These are phyloP conservation scores for Symphodus melops DNA, from an alignment of 2,113 vertebrate species.

Conservation along the genomic window DNA sequence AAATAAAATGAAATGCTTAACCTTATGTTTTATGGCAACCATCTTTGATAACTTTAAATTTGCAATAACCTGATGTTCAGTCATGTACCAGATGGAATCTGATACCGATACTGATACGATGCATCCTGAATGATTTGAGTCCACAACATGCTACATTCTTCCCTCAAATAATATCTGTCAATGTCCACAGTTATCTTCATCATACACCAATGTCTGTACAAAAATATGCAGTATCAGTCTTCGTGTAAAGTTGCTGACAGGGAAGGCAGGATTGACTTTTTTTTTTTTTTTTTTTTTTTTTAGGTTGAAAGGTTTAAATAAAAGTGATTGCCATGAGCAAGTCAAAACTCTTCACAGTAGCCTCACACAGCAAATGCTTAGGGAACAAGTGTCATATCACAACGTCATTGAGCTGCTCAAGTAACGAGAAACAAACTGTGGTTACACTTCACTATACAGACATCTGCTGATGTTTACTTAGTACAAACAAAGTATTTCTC, in stretches of 20 bases:
- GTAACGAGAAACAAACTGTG: constrained; percentile 65
- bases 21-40: background rate
- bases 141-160: constrained; percentile 65
- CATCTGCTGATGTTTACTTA: constrained; percentile 62
- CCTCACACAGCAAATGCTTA: constrained; percentile 43
- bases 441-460: constrained; percentile 70
- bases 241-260: constrained; percentile 61
- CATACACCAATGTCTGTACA: constrained; percentile 71
- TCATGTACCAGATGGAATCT: constrained; percentile 5
- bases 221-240: constrained; percentile 68
- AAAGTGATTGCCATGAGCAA: constrained; percentile 69
- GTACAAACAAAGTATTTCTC: constrained; percentile 4
- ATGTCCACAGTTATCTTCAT: constrained; percentile 60
- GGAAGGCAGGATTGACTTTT: constrained; percentile 45
- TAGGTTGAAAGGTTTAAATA: constrained; percentile 54
- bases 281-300: constrained; percentile 23
- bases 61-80: constrained; percentile 16
- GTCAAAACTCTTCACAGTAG: constrained; percentile 69
- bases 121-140: constrained; percentile 45
- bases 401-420: constrained; percentile 65
- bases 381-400: constrained; percentile 57
- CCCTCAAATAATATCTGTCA: constrained; percentile 61
- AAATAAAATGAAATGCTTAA: constrained; percentile 5
- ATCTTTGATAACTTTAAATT: background rate
- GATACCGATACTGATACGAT: constrained; percentile 4